phyloP scores from a whole-genome alignment of 2,797 vertebrate species.

The Basileuterus tristriatus region DNA sequence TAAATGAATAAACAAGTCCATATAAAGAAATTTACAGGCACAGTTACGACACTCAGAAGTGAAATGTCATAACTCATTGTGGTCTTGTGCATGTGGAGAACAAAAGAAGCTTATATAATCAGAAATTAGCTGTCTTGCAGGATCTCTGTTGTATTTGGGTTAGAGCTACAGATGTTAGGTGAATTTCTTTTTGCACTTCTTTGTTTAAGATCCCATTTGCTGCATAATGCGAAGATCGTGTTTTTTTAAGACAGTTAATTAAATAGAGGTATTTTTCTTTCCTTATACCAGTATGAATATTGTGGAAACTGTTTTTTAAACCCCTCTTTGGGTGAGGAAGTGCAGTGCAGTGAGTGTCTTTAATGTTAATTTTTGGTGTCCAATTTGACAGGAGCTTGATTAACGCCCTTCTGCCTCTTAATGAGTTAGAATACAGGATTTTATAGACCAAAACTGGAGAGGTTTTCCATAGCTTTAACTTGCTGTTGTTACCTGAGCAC shows the following conservation, averaged over 20 bases:
- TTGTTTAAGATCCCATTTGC: not conserved
- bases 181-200: not conserved
- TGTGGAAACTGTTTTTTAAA: not conserved
- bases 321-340: not conserved
- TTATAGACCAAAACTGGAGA: not conserved
- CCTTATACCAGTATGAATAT: not conserved
- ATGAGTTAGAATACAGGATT: not conserved
- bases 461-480: not conserved
- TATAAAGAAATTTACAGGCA: not conserved
- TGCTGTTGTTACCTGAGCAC: not conserved
- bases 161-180: not conserved
- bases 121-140: not conserved
- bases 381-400: not conserved
- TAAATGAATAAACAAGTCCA: not conserved
- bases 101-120: not conserved
- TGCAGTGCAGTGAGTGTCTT: not conserved
- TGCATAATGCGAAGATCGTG: not conserved
- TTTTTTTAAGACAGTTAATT: not conserved
- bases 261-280: not conserved
- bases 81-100: not conserved
- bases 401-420: not conserved
- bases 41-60: not conserved
- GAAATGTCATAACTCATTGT: not conserved
- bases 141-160: not conserved
- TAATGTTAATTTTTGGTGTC: not conserved